Evolutionary conservation across 2,888 invertebrate species (phyloP).

Genomic region (Drosophila pseudotakahashii): DNA sequence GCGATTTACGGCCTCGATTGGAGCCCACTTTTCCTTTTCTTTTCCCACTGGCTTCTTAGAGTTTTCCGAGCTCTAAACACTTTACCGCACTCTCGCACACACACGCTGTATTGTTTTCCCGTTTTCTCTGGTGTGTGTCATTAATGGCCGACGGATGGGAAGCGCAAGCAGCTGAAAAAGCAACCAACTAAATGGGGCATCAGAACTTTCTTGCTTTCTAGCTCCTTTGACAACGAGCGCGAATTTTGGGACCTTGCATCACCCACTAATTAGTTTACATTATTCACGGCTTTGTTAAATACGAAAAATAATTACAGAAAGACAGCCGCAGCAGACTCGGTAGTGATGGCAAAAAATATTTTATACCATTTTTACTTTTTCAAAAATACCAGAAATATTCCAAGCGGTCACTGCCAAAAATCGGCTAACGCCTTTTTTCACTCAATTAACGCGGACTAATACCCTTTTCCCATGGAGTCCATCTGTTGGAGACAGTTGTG

Average conservation of each 20-base stretch:
- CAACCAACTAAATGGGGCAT: not conserved
- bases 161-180: conserved; percentile 17
- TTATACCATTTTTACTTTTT: too few relatives aligned
- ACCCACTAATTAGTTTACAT: conserved; percentile 20
- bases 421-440: too few relatives aligned
- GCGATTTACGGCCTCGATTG: conserved; percentile 17
- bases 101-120: conserved; percentile 50
- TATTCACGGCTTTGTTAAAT: conserved; percentile 20
- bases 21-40: conserved; percentile 22
- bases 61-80: conserved; percentile 54
- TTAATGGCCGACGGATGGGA: conserved; percentile 67
- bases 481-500: too few relatives aligned
- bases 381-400: too few relatives aligned
- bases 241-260: conserved; percentile 4
- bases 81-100: conserved; percentile 49
- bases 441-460: too few relatives aligned
- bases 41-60: conserved; percentile 27
- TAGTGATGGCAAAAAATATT: conserved; percentile 14
- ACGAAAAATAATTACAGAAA: conserved; percentile 41
- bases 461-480: too few relatives aligned
- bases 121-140: conserved; percentile 57
- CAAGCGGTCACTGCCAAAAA: too few relatives aligned
- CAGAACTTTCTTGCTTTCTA: not conserved
- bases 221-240: conserved; percentile 6
- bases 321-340: conserved; percentile 28